These are phyloP conservation scores for Hipposideros larvatus DNA, from an alignment of 2,797 vertebrate genomes.

Conservation along the genomic window DNA sequence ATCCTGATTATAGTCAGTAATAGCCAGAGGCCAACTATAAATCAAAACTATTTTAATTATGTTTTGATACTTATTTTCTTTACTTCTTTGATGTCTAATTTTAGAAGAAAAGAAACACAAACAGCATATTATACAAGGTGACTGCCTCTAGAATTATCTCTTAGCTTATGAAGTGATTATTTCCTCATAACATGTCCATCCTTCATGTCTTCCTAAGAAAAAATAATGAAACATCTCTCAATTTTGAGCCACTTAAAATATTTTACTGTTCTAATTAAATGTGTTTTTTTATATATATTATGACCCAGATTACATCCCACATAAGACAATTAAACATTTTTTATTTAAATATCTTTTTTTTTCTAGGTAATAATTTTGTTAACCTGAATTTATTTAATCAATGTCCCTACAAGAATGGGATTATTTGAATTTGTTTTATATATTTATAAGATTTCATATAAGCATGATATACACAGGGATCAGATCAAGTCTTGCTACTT, in stretches of 20 bases:
- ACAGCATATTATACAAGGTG: neutral
- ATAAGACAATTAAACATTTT: conserved; percentile 26
- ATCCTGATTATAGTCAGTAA: neutral
- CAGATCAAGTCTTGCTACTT: neutral
- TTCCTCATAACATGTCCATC: neutral
- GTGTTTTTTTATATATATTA: neutral
- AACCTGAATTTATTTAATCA: neutral
- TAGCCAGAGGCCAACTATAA: neutral
- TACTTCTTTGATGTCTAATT: neutral
- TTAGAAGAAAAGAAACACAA: neutral
- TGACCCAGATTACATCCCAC: neutral
- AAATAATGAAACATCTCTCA: neutral
- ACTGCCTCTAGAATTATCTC: neutral
- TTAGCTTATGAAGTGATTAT: neutral
- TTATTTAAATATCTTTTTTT: neutral
- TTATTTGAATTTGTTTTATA: neutral
- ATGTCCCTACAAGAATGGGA: neutral
- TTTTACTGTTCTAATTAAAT: neutral
- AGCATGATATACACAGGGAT: neutral
- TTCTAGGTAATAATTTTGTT: neutral
- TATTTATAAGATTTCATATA: conserved; percentile 52
- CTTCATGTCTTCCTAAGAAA: neutral
- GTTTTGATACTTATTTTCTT: neutral
- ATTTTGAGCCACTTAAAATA: neutral
- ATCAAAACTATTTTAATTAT: neutral